These are phyloP conservation scores for Semnopithecus entellus DNA, from an alignment of 2,113 vertebrate genomes.

Conservation along the genomic window DNA sequence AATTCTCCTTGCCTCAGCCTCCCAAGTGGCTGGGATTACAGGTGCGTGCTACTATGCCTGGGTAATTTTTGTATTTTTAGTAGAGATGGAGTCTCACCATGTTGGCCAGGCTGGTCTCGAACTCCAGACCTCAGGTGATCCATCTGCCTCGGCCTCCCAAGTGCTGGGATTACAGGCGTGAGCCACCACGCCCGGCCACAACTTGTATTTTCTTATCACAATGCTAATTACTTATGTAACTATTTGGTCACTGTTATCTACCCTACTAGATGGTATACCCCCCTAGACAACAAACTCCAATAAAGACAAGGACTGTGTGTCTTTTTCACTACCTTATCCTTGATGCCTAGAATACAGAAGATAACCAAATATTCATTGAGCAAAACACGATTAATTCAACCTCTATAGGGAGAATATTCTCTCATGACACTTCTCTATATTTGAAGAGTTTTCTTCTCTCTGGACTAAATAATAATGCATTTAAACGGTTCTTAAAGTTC, in stretches of 20 bases:
- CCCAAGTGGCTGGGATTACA: too few relatives aligned
- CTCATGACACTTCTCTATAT: not conserved
- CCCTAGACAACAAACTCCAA: not conserved
- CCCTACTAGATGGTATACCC: not conserved
- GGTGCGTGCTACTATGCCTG: too few relatives aligned
- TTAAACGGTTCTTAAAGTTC: not conserved
- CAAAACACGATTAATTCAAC: not conserved
- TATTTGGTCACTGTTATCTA: not conserved
- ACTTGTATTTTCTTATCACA: not conserved
- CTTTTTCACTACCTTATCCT: constrained; percentile 10
- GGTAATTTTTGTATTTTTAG: too few relatives aligned
- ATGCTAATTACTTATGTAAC: not conserved
- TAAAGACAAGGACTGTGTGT: not conserved
- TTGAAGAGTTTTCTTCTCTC: not conserved
- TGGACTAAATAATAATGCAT: not conserved
- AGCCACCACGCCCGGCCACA: not conserved
- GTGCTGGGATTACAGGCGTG: too few relatives aligned
- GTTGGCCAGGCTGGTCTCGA: too few relatives aligned
- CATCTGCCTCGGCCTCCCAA: too few relatives aligned
- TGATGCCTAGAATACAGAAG: not conserved
- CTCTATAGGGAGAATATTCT: not conserved
- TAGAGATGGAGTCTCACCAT: too few relatives aligned
- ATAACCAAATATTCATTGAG: not conserved
- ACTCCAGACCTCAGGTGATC: too few relatives aligned
- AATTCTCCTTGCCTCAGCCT: too few relatives aligned